Base-by-base conservation (phyloP, 2,888 invertebrate genomes). In the Piscicola geometra region DNA sequence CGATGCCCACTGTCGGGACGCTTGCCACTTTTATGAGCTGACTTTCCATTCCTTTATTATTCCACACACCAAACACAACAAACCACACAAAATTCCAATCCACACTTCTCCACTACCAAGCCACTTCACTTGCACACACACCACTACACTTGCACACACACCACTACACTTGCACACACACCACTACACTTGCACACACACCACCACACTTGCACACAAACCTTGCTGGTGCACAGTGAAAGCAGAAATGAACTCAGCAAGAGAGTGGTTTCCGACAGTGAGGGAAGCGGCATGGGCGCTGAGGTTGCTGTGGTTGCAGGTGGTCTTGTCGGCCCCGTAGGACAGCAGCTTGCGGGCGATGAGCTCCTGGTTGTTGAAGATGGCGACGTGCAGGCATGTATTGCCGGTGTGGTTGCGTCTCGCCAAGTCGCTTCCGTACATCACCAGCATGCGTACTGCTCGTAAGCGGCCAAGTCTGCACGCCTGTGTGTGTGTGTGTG, bases 221-320 rank as follows among this genome's bases (percentile, higher is more conserved):
- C 97, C 97, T 82, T 95, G 92, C 89, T 97, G 93, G 79, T 93
- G 93, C 21, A 91, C 89, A 85, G 92, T 91, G 87, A 95, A 96
- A 83, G 91, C 92, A 86, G 93, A 92, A 85, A 99, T 97, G 80
- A 97, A 91, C 86, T 97, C 94, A 47, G 97, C 95, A 78, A 99
- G 89, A 83, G 93, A 93, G 87, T 93, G 89, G 86, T 96, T 95
- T 78, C 94, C 95, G 79, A 96, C 94, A 84, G 99, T 95, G 79
- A 98, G 94, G 77, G 98, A 97, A 79, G 95, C 94, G 89, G 98
- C 97, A 87, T 95, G 94, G 68, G 99, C 93, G 76, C 95, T 94
- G 88, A 99, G 98, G 87, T 96, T 96, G 83, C 96, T 94, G 87
- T 91, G 96, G 88, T 99, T 99, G 77, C 93, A 89, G 75, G 94